Percentiles rank a stretch among this genome's conserved stretches.
Conservation (phyloP, 2,888 invertebrate species). For the Taphrorychus bicolor region DNA sequence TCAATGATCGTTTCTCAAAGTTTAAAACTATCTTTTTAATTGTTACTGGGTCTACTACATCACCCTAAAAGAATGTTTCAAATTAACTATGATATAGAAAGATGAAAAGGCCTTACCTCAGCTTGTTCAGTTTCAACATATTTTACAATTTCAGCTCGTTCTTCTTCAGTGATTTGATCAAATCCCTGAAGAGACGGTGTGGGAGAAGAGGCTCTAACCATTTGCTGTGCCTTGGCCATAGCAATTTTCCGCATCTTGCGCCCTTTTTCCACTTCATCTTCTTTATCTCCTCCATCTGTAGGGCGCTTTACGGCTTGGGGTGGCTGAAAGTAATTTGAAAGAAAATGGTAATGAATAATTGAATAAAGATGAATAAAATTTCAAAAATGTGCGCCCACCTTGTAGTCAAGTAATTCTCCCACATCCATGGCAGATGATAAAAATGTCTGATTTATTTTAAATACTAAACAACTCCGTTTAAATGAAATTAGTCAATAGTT, state of each 20-base stretch:
- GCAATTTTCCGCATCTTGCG: conserved; percentile 69
- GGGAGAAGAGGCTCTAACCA: conserved; percentile 59
- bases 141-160: conserved; percentile 80
- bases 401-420: conserved; percentile 66
- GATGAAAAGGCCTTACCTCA: conserved; percentile 70
- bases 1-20: conserved; percentile 93
- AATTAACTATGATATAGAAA: too few relatives aligned
- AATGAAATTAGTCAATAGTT: too few relatives aligned
- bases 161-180: conserved; percentile 69
- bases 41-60: conserved; percentile 84
- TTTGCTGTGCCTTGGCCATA: conserved; percentile 63
- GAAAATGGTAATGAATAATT: not conserved
- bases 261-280: conserved; percentile 70
- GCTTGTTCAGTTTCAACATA: conserved; percentile 84
- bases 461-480: too few relatives aligned
- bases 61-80: conserved; percentile 65
- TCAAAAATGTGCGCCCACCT: conserved; percentile 54
- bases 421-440: conserved; percentile 61
- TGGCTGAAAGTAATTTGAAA: conserved; percentile 64
- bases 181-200: conserved; percentile 62
- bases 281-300: conserved; percentile 67
- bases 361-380: not conserved
- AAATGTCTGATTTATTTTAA: not conserved
- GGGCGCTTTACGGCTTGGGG: conserved; percentile 83
- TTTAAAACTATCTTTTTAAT: conserved; percentile 88